Evolutionary conservation across 2,888 invertebrate genomes (phyloP).

Genomic region (Meiosimyza decipiens): DNA sequence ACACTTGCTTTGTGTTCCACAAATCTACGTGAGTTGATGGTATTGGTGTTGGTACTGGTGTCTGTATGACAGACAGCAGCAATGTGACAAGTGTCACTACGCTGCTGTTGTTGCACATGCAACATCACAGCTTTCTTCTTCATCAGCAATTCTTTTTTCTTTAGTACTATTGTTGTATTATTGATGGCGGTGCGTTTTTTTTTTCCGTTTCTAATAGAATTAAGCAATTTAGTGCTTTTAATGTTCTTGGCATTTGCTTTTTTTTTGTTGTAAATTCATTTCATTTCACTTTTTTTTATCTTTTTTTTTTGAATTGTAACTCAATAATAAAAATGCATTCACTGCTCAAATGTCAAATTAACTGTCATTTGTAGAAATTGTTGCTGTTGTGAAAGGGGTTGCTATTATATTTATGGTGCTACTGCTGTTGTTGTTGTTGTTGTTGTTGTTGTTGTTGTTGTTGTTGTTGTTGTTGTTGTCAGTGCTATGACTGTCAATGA

Average conservation of each 20-base stretch:
- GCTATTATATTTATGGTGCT: too few relatives aligned
- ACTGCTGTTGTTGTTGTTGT: background rate
- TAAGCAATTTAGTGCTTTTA: slow-evolving; percentile 46
- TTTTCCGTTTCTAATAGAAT: slow-evolving; percentile 45
- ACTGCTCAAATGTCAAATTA: slow-evolving; percentile 43
- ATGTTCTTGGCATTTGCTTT: slow-evolving; percentile 23
- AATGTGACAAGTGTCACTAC: background rate
- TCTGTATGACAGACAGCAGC: background rate
- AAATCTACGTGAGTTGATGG: background rate
- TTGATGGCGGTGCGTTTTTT: background rate
- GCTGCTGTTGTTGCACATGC: background rate
- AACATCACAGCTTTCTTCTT: background rate
- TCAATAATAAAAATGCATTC: slow-evolving; percentile 27
- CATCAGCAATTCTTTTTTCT: background rate
- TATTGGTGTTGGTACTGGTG: too few relatives aligned
- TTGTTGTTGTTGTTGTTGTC: background rate
- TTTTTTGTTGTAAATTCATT: slow-evolving; percentile 4
- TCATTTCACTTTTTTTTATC: slow-evolving; percentile 35
- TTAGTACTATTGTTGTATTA: background rate
- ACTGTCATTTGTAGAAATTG: slow-evolving; percentile 34
- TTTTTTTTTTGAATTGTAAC: slow-evolving; percentile 34
- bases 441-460: background rate
- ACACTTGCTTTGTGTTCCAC: background rate
- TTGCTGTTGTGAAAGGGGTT: background rate
- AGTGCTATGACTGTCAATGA: slow-evolving; percentile 28